phyloP scores from a whole-genome alignment of 1,140 invertebrate species.

The Drosophila kepulauana region DNA sequence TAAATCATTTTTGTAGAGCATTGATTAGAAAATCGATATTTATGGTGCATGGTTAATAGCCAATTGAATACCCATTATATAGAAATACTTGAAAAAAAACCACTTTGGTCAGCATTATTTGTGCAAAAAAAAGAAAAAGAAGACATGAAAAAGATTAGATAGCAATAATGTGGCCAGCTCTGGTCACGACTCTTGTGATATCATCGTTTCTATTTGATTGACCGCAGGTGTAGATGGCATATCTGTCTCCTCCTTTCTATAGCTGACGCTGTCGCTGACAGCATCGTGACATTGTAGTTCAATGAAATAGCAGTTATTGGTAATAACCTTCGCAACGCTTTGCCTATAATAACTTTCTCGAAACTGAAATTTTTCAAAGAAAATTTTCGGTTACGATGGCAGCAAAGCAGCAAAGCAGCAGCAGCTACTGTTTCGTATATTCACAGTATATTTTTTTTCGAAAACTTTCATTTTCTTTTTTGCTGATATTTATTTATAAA shows the following conservation, averaged over 20 bases:
- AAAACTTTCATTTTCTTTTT: constrained; percentile 44
- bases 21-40: background rate
- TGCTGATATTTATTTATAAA: constrained; percentile 30
- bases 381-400: constrained; percentile 40
- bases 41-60: background rate
- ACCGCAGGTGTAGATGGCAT: constrained; percentile 8
- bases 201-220: constrained; percentile 4
- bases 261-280: too few relatives aligned
- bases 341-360: constrained; percentile 30
- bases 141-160: constrained; percentile 6
- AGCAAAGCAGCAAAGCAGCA: background rate
- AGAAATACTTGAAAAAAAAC: background rate
- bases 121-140: background rate
- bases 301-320: constrained; percentile 30
- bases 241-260: constrained; percentile 7
- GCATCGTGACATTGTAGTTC: constrained; percentile 20
- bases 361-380: constrained; percentile 28
- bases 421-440: constrained; percentile 1
- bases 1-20: background rate
- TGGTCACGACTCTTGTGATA: background rate
- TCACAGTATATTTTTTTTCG: background rate
- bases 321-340: constrained; percentile 25
- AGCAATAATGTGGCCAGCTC: background rate
- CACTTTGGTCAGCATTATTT: constrained; percentile 1
- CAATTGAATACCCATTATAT: constrained; percentile 13